phyloP scores from a whole-genome alignment of 2,113 vertebrate genomes.

The Octodon degus region DNA sequence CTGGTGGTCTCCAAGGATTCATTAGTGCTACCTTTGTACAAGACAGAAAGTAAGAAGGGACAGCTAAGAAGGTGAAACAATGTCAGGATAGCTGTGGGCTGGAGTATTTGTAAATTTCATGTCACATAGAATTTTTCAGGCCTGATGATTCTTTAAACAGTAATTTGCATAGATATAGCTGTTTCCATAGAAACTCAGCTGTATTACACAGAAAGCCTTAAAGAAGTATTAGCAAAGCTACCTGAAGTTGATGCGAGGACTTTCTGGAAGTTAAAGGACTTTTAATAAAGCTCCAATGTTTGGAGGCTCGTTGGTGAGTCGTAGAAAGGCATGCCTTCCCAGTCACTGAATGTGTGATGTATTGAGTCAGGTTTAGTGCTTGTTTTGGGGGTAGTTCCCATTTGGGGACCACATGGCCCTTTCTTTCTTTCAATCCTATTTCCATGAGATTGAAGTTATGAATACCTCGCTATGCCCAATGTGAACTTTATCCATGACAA shows the following conservation, averaged over 20 bases:
- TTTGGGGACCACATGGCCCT: neutral
- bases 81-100: neutral
- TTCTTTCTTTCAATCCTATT: slow-evolving; percentile 63
- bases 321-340: neutral
- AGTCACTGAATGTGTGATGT: neutral
- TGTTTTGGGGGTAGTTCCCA: neutral
- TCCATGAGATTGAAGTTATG: slow-evolving; percentile 65
- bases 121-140: neutral
- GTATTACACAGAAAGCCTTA: neutral
- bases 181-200: slow-evolving; percentile 65
- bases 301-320: neutral
- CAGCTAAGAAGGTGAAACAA: too few species aligned
- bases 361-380: neutral
- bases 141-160: slow-evolving; percentile 7
- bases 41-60: slow-evolving; percentile 7
- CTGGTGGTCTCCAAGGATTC: neutral
- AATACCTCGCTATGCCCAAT: slow-evolving; percentile 69
- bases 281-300: slow-evolving; percentile 13
- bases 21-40: neutral
- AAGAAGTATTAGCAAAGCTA: slow-evolving; percentile 34
- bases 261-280: neutral
- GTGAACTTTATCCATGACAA: slow-evolving; percentile 76
- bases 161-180: slow-evolving; percentile 43
- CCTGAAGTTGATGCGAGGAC: neutral
- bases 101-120: neutral